Evolutionary conservation across 1,140 invertebrate genomes (phyloP).

Genomic region (Chionoecetes opilio): DNA sequence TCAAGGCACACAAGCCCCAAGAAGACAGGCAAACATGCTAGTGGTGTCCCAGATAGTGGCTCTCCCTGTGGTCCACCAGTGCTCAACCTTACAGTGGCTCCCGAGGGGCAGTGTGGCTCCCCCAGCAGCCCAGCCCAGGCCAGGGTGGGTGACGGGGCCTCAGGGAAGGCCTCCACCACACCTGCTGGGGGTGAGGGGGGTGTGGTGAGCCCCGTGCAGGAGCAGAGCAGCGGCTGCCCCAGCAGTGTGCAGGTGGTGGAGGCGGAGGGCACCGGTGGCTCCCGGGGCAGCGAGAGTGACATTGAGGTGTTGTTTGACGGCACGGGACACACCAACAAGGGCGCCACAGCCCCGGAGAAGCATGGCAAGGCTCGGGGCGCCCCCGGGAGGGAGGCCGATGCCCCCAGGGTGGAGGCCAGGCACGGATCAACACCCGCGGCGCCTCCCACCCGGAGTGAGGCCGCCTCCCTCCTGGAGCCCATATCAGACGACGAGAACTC

Average conservation of each 20-base stretch:
- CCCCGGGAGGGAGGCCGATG: background rate
- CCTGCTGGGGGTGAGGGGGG: background rate
- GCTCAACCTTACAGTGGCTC: background rate
- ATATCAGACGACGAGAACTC: conserved; percentile 76
- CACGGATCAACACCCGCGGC: background rate
- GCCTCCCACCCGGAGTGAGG: background rate
- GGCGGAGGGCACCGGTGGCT: background rate
- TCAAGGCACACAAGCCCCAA: background rate
- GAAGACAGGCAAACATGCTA: background rate
- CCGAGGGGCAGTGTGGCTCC: background rate
- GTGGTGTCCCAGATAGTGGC: background rate
- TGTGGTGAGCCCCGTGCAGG: background rate
- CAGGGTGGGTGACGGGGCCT: background rate
- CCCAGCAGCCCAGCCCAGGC: background rate
- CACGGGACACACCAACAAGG: background rate
- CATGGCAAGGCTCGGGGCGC: background rate
- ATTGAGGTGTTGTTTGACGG: conserved; percentile 57
- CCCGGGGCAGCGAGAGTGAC: conserved; percentile 58
- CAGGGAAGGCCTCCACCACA: background rate
- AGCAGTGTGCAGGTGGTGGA: conserved; percentile 45
- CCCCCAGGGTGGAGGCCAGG: background rate
- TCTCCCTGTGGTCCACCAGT: background rate
- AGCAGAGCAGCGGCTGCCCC: background rate
- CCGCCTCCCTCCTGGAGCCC: conserved; percentile 48
- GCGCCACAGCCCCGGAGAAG: background rate